Conservation (phyloP, 2,797 vertebrate genomes). For the Notolabrus celidotus region DNA sequence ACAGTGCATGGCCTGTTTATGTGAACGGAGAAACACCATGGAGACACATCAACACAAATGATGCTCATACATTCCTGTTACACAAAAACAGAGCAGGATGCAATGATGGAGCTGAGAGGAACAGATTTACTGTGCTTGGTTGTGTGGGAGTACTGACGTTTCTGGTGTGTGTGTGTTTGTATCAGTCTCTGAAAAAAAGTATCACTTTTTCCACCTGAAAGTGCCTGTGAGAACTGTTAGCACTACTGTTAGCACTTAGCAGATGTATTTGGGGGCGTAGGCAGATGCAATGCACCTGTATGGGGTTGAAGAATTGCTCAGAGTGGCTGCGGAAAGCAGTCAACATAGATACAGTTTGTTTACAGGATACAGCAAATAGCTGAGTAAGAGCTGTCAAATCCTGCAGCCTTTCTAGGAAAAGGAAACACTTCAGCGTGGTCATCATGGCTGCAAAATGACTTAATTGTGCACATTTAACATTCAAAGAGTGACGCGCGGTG, state of each 20-base stretch:
- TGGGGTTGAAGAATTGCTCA: neutral
- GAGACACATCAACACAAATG: conserved; percentile 19
- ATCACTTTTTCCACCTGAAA: conserved; percentile 41
- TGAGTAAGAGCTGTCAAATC: conserved; percentile 29
- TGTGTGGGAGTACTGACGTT: conserved; percentile 6
- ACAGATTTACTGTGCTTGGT: conserved; percentile 21
- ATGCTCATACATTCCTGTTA: conserved; percentile 4
- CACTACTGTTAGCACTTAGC: conserved; percentile 30
- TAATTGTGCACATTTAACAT: conserved; percentile 44
- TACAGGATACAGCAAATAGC: conserved; percentile 23
- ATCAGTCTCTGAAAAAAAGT: neutral
- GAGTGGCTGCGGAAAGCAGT: conserved; percentile 32
- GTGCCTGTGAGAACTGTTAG: conserved; percentile 20
- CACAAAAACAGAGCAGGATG: conserved; percentile 12
- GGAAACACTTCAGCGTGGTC: conserved; percentile 37
- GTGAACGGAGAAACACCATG: conserved; percentile 8
- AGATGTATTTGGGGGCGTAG: conserved; percentile 27
- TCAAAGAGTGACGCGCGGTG: conserved; percentile 32
- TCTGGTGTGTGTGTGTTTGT: neutral
- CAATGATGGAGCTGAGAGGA: conserved; percentile 22
- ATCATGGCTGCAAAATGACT: conserved; percentile 42
- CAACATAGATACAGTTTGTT: conserved; percentile 25
- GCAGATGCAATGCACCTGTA: conserved; percentile 49
- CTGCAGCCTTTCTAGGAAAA: conserved; percentile 49
- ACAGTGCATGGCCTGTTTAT: conserved; percentile 18